Base-by-base conservation (phyloP, 2,797 vertebrate species). In the Syngnathus rostellatus region DNA sequence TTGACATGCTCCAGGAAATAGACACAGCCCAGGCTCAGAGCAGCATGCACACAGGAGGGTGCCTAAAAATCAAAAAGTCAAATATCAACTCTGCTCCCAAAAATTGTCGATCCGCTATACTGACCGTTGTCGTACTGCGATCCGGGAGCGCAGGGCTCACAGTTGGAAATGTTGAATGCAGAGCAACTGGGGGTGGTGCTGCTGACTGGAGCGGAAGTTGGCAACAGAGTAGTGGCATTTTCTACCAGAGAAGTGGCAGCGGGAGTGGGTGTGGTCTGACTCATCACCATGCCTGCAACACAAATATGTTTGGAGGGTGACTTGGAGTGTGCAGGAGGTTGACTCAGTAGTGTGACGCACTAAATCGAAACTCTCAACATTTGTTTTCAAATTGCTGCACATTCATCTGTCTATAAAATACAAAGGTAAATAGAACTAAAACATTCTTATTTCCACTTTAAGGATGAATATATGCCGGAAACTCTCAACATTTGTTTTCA, bases 31-130 rank as follows among this genome's bases (percentile, higher is more conserved):
- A 0, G 71, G 68, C 2, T 77, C 81, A 0, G 7, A 2, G 40
- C 94, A 96, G 79, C 94, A 95, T 0, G 68, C 84, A 75, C 94
- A 96, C 76, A 87, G 82, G 80, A 85, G 68, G 5, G 88, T 91
- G 64, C 83, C 94, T 95, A 63, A 0, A 39, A 40, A 67, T 14
- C 23, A 43, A 3, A 67, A 0, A 61, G 14, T 53, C 16, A n/a
- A 51, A 25, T 5, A 31, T 0, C 6, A 62, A 31, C 23, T 63
- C 11, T 12, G 51, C 31, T 8, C 31, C 55, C 25, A 14, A 25
- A 57, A 57, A 14, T 1, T 2, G 3, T 57, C 1, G 3, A 37
- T 2, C 2, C 17, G 23, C 1, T 9, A 6, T 21, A 76, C 91
- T 80, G 78, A 94, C 94, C 91, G 72, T 88, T 88, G 23, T 66